Base-by-base conservation (phyloP, 2,888 invertebrate genomes). In the Philaethria dido region DNA sequence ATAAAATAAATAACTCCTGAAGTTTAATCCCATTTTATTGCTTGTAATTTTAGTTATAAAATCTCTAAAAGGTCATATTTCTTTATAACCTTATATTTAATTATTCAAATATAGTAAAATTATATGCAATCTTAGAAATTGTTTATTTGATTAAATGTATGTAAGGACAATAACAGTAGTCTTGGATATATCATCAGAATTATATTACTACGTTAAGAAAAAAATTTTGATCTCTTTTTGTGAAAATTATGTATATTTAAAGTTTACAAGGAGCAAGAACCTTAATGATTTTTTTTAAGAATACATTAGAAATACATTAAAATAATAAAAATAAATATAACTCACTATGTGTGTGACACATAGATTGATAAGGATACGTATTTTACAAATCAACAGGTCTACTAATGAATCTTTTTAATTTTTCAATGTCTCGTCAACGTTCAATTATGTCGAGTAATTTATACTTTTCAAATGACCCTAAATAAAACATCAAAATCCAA, bases 401-500 rank as follows among this genome's bases (percentile, higher is more conserved):
- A 39, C 13, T 39, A 39, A 29, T 47, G 50, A 69, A 62, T 65
- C 52, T 66, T 66, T 69, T 61, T 55, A 66, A 71, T 68, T 61
- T 68, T 55, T 60, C 67, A 70, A 66, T 66, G 62, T 67, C 65
- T 73, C 72, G 70, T 73, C 71, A 73, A 65, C 73, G 73, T 75
- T 75, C 75, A 75, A 74, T 75, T 73, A 75, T 69, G 73, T 66
- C 69, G 69, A 72, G 66, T 73, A 74, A 74, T 67, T 70, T 67
- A 75, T 73, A 75, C 73, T 72, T 76, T 72, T 68, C 71, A 66
- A 72, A 74, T 73, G 75, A 76, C 74, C 76, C 75, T 78, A 78
- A 80, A 78, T 78, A 78, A 79, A 78, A 79, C 77, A 77, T 79
- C 78, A 80, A 79, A 79, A 75, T 80, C 77, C 78, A 84, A 85